These are phyloP conservation scores for Gobionotothen gibberifrons DNA, from an alignment of 2,797 vertebrate genomes.

Conservation along the genomic window DNA sequence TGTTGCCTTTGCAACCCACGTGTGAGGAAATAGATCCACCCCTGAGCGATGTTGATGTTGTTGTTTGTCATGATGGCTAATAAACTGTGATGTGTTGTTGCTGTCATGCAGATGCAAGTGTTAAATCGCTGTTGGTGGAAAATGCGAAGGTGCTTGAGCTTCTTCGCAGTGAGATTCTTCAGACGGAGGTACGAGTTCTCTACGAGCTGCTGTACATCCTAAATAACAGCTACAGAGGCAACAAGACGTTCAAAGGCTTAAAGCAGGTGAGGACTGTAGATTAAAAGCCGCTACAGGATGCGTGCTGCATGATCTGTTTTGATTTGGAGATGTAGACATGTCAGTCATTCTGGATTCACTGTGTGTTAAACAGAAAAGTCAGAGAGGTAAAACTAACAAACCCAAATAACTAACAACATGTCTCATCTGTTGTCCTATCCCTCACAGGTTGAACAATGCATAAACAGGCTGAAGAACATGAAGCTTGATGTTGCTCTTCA, in stretches of 20 bases:
- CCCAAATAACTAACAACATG: neutral
- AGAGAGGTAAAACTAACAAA: neutral
- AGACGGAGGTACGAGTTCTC: conserved; percentile 86
- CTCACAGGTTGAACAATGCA: conserved; percentile 84
- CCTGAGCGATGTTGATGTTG: neutral
- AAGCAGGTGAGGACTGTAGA: conserved; percentile 86
- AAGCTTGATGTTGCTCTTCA: conserved; percentile 75
- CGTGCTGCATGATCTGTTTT: neutral
- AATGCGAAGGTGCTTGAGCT: conserved; percentile 71
- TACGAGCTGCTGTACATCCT: conserved; percentile 85
- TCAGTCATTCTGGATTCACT: neutral
- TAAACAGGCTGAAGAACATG: conserved; percentile 83
- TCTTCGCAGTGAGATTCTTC: conserved; percentile 78
- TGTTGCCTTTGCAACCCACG: conserved; percentile 12
- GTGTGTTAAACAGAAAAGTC: neutral
- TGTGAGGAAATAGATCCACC: neutral
- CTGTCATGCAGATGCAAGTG: conserved; percentile 69
- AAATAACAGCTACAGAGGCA: conserved; percentile 83
- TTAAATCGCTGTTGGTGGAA: conserved; percentile 69
- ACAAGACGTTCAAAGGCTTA: conserved; percentile 86
- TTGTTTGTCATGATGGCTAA: fast-evolving
- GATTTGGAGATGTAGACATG: neutral
- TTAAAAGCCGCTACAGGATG: no score
- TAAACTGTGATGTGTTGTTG: neutral
- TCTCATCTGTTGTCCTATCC: neutral